Evolutionary conservation across 37 sponge, comb jelly and placozoan genomes (phyloP).

Genomic region (Halichondria panicea): DNA sequence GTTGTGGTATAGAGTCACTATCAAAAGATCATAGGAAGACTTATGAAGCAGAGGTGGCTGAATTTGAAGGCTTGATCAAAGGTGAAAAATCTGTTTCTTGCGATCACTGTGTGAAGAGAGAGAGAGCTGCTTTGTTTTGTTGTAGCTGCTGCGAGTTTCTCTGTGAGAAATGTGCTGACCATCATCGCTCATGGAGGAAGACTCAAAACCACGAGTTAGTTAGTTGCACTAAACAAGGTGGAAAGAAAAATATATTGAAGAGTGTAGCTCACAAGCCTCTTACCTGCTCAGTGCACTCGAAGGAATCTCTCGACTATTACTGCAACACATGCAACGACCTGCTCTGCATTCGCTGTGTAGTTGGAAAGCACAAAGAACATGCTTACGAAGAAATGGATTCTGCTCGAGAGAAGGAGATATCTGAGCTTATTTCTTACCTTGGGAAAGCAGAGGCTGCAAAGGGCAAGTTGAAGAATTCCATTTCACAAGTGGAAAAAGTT

Average conservation of each 20-base stretch:
- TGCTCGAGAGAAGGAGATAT: slow-evolving; percentile 14
- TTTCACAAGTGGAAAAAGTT: slow-evolving; percentile 9
- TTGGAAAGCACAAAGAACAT: slow-evolving; percentile 20
- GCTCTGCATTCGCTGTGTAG: slow-evolving; percentile 33
- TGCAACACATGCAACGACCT: slow-evolving; percentile 18
- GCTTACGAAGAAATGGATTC: slow-evolving; percentile 12
- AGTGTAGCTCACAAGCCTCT: slow-evolving; percentile 14
- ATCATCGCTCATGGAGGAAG: slow-evolving; percentile 19
- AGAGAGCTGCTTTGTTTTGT: slow-evolving; percentile 40
- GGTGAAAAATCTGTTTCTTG: no score
- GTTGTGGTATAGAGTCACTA: no score
- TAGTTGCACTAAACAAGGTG: neutral
- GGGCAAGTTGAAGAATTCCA: slow-evolving; percentile 12
- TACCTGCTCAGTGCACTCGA: slow-evolving; percentile 3
- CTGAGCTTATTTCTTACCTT: neutral
- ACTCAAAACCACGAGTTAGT: slow-evolving; percentile 31
- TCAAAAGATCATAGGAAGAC: no score
- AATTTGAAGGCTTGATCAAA: no score
- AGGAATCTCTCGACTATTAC: slow-evolving; percentile 25
- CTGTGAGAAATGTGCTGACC: slow-evolving; percentile 21
- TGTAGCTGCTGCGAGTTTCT: slow-evolving; percentile 45
- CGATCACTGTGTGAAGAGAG: no score
- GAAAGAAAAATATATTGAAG: neutral
- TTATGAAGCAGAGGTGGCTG: no score
- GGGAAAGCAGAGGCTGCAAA: neutral